These are phyloP conservation scores for Diabrotica balteata DNA, from an alignment of 2,888 invertebrate genomes.

Conservation along the genomic window DNA sequence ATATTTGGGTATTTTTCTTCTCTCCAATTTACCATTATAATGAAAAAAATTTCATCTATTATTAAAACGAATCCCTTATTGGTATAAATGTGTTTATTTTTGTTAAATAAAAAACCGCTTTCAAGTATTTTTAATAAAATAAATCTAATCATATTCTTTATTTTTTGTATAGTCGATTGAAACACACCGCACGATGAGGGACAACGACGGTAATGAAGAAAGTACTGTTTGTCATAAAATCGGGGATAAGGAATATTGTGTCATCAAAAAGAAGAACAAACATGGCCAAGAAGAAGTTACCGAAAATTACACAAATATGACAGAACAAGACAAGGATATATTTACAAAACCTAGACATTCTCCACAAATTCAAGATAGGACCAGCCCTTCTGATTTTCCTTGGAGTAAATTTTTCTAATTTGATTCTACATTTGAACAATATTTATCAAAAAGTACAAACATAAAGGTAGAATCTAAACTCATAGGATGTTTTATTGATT, in stretches of 20 bases:
- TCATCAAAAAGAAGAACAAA: conserved; percentile 61
- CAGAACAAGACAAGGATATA: conserved; percentile 48
- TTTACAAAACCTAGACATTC: conserved; percentile 22
- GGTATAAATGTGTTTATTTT: no score
- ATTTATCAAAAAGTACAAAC: no score
- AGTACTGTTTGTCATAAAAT: conserved; percentile 62
- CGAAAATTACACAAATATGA: conserved; percentile 54
- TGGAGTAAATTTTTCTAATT: conserved; percentile 45
- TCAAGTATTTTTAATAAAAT: background rate
- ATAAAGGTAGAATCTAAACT: no score
- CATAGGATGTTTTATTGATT: no score
- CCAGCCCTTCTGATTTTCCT: conserved; percentile 42
- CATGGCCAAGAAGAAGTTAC: conserved; percentile 52
- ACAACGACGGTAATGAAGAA: conserved; percentile 67
- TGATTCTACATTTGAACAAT: no score
- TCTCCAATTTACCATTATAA: no score
- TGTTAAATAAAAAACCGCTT: no score
- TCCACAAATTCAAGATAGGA: conserved; percentile 8
- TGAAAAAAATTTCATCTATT: no score
- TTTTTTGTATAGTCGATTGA: conserved; percentile 60
- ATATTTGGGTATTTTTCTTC: no score
- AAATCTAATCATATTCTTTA: background rate
- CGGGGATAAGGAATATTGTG: conserved; percentile 55
- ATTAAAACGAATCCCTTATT: no score
- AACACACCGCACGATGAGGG: conserved; percentile 64